These are phyloP conservation scores for Vulpes lagopus DNA, from an alignment of 2,113 vertebrate species.

Conservation along the genomic window DNA sequence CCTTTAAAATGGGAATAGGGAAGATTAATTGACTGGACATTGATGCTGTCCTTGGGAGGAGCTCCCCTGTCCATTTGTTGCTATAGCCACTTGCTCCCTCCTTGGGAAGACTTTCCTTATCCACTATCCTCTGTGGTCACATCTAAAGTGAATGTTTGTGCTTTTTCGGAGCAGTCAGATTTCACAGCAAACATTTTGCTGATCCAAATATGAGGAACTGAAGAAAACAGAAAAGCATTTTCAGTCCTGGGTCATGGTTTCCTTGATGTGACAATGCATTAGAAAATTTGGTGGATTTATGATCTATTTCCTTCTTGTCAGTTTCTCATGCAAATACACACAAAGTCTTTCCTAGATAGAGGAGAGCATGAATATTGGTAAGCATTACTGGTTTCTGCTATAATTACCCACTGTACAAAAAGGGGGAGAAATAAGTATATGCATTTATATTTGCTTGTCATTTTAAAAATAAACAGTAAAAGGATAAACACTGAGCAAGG, in stretches of 20 bases:
- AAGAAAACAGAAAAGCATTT: neutral
- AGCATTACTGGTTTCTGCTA: neutral
- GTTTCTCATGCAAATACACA: neutral
- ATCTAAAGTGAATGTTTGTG: neutral
- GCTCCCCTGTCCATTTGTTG: neutral
- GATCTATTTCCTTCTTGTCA: neutral
- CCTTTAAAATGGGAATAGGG: neutral
- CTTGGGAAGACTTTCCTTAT: neutral
- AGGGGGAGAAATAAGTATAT: neutral
- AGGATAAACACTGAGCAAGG: slow-evolving; percentile 1
- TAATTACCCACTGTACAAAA: neutral
- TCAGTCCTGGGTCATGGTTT: neutral
- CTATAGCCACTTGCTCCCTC: neutral
- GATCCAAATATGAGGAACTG: neutral
- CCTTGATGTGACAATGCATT: neutral
- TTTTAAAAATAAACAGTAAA: slow-evolving; percentile 36
- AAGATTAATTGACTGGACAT: neutral
- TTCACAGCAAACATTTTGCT: neutral
- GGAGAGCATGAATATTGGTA: neutral
- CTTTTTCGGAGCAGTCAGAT: neutral
- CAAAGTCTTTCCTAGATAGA: neutral
- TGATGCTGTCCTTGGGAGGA: neutral
- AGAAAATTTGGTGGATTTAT: neutral
- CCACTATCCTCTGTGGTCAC: neutral
- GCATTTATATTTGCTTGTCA: slow-evolving; percentile 30